Conservation (phyloP, 2,113 vertebrate genomes). For the Oreochromis tanganicae region DNA sequence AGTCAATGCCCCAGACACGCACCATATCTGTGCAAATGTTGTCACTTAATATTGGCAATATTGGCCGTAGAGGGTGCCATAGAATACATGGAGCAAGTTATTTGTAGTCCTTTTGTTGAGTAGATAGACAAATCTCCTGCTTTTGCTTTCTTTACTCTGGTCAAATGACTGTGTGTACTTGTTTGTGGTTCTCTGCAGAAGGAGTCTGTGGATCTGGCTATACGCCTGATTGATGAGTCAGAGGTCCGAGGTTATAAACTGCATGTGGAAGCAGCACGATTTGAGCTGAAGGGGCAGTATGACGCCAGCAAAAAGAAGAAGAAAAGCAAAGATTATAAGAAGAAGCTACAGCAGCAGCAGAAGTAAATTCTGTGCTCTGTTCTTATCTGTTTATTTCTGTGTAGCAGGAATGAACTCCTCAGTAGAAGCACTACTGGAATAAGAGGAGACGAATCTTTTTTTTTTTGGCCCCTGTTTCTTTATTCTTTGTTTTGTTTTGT, state of each 20-base stretch:
- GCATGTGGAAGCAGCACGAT: conserved; percentile 88
- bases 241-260: conserved; percentile 89
- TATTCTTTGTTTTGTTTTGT: not conserved
- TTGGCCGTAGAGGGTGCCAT: not conserved
- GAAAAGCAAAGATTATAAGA: conserved; percentile 92
- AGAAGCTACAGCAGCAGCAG: conserved; percentile 87
- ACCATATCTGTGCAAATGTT: not conserved
- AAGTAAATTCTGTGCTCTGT: conserved; percentile 72
- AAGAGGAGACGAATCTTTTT: not conserved
- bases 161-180: not conserved
- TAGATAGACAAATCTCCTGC: not conserved
- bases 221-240: conserved; percentile 88
- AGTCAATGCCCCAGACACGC: not conserved
- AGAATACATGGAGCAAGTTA: not conserved
- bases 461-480: not conserved
- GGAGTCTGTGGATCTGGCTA: conserved; percentile 87
- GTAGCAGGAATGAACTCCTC: not conserved
- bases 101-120: not conserved
- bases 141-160: not conserved
- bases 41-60: not conserved
- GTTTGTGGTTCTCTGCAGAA: conserved; percentile 67
- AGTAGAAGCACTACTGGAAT: not conserved
- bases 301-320: conserved; percentile 95
- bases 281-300: conserved; percentile 91
- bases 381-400: not conserved